phyloP scores from a whole-genome alignment of 2,888 invertebrate species.

The Sphecodes monilicornis region DNA sequence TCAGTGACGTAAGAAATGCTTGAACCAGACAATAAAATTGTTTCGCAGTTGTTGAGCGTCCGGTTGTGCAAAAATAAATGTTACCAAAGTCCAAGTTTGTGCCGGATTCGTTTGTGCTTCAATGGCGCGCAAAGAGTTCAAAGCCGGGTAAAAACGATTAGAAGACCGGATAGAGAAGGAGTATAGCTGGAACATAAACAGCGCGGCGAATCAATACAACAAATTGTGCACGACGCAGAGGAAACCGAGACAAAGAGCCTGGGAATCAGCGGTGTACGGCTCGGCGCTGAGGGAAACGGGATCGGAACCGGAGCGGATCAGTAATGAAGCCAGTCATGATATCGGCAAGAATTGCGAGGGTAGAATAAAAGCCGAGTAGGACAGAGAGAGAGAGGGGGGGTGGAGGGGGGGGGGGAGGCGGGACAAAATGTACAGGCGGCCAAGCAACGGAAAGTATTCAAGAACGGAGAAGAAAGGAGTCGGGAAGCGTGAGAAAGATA shows the following conservation, averaged over 20 bases:
- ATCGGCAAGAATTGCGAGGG: conserved; percentile 22
- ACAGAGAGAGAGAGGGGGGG: not conserved
- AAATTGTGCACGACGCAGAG: not conserved
- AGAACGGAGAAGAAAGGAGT: conserved; percentile 23
- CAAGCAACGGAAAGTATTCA: conserved; percentile 5
- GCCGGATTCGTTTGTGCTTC: not conserved
- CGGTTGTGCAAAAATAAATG: not conserved
- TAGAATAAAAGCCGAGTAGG: conserved; percentile 3
- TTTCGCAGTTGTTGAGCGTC: not conserved
- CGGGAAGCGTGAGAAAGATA: conserved; percentile 34
- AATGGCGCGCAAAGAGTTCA: not conserved
- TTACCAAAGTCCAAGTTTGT: not conserved
- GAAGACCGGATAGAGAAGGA: not conserved
- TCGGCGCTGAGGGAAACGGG: conserved; percentile 1
- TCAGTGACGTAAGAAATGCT: not conserved
- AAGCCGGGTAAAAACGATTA: not conserved
- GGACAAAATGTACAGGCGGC: conserved; percentile 5
- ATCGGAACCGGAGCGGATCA: conserved; percentile 6
- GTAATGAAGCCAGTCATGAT: conserved; percentile 34
- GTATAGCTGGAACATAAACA: not conserved
- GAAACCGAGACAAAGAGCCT: not conserved
- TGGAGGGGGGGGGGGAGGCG: not conserved
- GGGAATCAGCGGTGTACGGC: not conserved
- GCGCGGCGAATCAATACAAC: conserved; percentile 2
- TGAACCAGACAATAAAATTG: not conserved